Evolutionary conservation across 2,888 invertebrate species (phyloP), one percentile per base, ranked within the genome.

Genomic region (Lypha dubia): DNA sequence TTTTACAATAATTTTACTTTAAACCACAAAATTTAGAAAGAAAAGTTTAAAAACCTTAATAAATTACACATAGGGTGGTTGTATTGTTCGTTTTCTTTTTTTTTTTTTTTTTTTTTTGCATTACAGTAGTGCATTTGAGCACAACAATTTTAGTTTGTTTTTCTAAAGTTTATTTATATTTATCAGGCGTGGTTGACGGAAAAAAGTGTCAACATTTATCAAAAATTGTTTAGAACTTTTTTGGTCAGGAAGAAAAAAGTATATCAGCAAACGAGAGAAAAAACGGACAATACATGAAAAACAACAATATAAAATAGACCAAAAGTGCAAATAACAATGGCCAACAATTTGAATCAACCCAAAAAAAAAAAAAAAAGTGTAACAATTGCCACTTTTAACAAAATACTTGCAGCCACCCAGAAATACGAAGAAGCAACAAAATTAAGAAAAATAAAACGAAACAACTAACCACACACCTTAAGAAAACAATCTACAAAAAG

Each of bases 181-280:
- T 90, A 90, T 90, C 89, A 89, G 87, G 89, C 89, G 88, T 89
- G 89, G 88, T 89, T 90, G 90, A 88, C 90, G 89, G 89, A 87
- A 88, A 90, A 81, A 91, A 90, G 91, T 89, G 89, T 90, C 89
- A 88, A 89, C 89, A 90, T 90, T 91, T 91, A 89, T 91, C 91
- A 91, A 90, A 87, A 89, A 89, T 89, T 89, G 84, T 89, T 89
- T 89, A 89, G 86, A 88, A 81, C 62, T 81, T 84, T 65, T 79
- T 68, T 63, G 28, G 41, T 38, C 73, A 49, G 65, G 71, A 79
- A 58, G 53, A 56, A 41, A 60, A 60, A 71, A 79, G 53, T 51
- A 63, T 67, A 77, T 32, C 53, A 74, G 15, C 56, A 82, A 67
- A 44, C 35, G 35, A 53, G n/a, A 38, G 20, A 65, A 51, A 65